A percentile compares a stretch with the other conserved stretches of the same genome.
These are phyloP conservation scores for Cavia porcellus DNA, from an alignment of 2,113 vertebrate species.

Conservation along the genomic window DNA sequence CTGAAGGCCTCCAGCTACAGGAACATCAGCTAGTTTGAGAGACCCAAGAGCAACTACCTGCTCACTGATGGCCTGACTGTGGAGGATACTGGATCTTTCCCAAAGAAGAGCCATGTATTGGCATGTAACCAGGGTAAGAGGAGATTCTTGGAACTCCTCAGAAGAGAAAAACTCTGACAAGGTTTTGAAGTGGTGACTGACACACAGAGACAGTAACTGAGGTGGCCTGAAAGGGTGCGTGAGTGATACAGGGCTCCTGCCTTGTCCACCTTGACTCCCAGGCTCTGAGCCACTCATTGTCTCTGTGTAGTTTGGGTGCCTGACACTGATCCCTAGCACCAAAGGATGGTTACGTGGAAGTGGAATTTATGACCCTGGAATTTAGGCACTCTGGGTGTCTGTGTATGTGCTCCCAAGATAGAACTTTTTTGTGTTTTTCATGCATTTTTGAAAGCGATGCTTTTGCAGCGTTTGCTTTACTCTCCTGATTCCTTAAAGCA, in stretches of 20 bases:
- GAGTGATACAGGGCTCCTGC: neutral
- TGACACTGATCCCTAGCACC: neutral
- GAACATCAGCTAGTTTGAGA: conserved; percentile 67
- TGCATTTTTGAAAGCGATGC: neutral
- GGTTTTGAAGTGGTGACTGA: neutral
- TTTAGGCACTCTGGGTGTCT: neutral
- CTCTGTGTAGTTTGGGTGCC: neutral
- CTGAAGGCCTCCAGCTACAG: conserved; percentile 71
- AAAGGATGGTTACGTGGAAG: neutral
- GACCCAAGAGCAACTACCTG: conserved; percentile 58
- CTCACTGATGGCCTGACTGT: conserved; percentile 60
- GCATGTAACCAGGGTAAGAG: conserved; percentile 85
- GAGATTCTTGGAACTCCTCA: neutral
- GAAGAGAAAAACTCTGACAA: neutral
- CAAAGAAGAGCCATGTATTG: conserved; percentile 62
- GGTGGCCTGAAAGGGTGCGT: accelerated
- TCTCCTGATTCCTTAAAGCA: neutral
- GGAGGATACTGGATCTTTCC: conserved; percentile 81
- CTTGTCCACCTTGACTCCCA: neutral
- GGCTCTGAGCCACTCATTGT: no score
- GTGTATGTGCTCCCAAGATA: neutral
- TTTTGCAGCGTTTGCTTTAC: neutral
- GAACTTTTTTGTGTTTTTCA: neutral
- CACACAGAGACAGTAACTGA: neutral
- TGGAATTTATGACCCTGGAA: no score